Percentiles rank a stretch among this genome's conserved stretches.
Conservation (phyloP, 1,140 invertebrate genomes). For the Portunus trituberculatus region DNA sequence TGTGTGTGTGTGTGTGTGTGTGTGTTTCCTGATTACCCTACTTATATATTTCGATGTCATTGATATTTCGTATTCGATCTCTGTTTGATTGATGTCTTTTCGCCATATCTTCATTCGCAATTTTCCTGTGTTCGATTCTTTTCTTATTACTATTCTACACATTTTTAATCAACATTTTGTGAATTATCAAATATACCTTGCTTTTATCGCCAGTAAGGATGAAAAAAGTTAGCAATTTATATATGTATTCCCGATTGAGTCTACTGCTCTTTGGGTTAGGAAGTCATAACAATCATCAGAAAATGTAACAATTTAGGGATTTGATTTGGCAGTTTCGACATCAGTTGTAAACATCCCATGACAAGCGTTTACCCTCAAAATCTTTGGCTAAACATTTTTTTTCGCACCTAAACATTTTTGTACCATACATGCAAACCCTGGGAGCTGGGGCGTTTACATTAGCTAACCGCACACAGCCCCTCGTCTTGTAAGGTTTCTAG, state of each 20-base stretch:
- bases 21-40: background rate
- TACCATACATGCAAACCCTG: background rate
- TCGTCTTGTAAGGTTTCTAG: background rate
- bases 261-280: no score
- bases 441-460: background rate
- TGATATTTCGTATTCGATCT: no score
- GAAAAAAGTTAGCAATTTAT: no score
- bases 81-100: no score
- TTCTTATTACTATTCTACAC: no score
- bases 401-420: background rate
- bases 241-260: no score
- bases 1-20: slow-evolving; percentile 54
- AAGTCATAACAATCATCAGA: background rate
- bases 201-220: no score
- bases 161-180: no score
- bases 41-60: no score
- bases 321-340: background rate
- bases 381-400: background rate
- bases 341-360: background rate
- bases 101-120: no score
- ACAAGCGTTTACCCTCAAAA: background rate
- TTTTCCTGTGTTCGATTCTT: no score
- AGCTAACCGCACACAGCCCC: background rate
- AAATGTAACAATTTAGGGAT: background rate
- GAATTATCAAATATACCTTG: no score